Conservation (phyloP, 2,797 vertebrate genomes). For the Cercopithecus diana region DNA sequence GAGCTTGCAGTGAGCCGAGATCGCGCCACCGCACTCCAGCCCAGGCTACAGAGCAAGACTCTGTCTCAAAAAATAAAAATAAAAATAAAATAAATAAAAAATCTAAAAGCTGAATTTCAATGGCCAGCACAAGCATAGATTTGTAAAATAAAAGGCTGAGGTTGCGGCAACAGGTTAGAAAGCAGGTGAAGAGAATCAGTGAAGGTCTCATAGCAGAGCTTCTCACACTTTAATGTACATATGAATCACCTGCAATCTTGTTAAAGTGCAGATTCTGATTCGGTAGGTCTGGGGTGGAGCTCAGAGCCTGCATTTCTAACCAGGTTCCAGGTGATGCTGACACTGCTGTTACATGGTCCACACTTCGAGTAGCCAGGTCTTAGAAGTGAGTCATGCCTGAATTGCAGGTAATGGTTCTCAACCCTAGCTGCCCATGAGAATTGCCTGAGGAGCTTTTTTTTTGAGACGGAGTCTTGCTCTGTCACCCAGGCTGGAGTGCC, state of each 20-base stretch:
- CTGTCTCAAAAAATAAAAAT: not conserved
- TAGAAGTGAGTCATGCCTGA: not conserved
- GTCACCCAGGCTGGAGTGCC: too few species aligned
- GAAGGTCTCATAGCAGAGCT: slow-evolving; percentile 15
- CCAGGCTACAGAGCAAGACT: not conserved
- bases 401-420: not conserved
- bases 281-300: not conserved
- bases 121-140: not conserved
- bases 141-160: slow-evolving; percentile 16
- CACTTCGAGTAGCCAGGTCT: not conserved
- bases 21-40: fast-evolving
- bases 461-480: too few species aligned
- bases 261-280: not conserved
- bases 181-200: not conserved
- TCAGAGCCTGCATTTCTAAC: slow-evolving; percentile 1
- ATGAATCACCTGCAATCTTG: not conserved
- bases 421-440: not conserved
- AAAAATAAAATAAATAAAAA: not conserved
- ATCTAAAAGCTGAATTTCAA: slow-evolving; percentile 1
- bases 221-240: not conserved
- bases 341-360: not conserved
- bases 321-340: not conserved
- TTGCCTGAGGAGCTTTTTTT: not conserved
- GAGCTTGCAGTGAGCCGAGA: not conserved
- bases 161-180: not conserved